These are phyloP conservation scores for Trypoxylon attenuatum DNA, from an alignment of 2,888 invertebrate species.

Conservation along the genomic window DNA sequence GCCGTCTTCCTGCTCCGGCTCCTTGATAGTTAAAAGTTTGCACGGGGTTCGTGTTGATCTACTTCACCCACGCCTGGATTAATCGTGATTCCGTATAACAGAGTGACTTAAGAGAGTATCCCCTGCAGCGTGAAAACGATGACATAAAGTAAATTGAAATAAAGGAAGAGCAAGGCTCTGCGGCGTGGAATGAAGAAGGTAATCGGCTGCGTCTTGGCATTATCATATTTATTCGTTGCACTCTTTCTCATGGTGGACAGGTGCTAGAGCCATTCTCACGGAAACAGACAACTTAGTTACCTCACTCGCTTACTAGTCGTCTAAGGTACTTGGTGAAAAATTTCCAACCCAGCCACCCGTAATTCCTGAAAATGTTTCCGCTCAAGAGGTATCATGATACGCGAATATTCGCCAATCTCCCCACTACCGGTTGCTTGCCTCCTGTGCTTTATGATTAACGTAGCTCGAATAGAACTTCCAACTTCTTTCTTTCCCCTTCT, in stretches of 20 bases:
- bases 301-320: neutral
- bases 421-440: neutral
- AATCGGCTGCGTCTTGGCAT: slow-evolving; percentile 22
- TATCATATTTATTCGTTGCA: slow-evolving; percentile 9
- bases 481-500: too few species aligned
- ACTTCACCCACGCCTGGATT: slow-evolving; percentile 55
- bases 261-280: slow-evolving; percentile 11
- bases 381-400: neutral
- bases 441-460: neutral
- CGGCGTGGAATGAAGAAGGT: slow-evolving; percentile 7
- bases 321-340: neutral
- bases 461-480: too few species aligned
- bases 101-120: slow-evolving; percentile 47
- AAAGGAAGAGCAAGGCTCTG: slow-evolving; percentile 23
- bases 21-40: slow-evolving; percentile 57
- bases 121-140: slow-evolving; percentile 47
- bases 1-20: slow-evolving; percentile 49
- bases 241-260: slow-evolving; percentile 3
- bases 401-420: neutral
- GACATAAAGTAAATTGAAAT: slow-evolving; percentile 51
- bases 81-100: slow-evolving; percentile 55
- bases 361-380: slow-evolving; percentile 22
- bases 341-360: slow-evolving; percentile 14
- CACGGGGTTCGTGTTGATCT: slow-evolving; percentile 52
- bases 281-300: slow-evolving; percentile 31